These are phyloP conservation scores for Cinclus mexicanus DNA, from an alignment of 2,113 vertebrate species.

Conservation along the genomic window DNA sequence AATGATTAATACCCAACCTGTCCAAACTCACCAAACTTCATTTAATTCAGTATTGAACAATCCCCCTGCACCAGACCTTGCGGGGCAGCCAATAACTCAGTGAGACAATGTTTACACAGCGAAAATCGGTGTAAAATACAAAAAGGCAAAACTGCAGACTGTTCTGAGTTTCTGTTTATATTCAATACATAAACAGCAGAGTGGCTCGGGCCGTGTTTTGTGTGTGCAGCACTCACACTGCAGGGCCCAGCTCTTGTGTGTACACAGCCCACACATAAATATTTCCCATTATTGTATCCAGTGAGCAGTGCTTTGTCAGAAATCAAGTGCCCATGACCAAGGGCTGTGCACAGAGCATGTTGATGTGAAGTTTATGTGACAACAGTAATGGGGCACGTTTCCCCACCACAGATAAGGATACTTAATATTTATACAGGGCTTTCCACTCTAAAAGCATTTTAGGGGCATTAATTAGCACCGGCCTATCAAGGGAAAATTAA, in stretches of 20 bases:
- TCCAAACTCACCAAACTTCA: not conserved
- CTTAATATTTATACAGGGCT: conserved; percentile 35
- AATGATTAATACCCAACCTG: not conserved
- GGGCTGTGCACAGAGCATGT: not conserved
- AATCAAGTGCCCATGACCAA: not conserved
- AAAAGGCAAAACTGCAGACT: not conserved
- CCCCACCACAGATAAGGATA: conserved; percentile 29
- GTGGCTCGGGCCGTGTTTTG: not conserved
- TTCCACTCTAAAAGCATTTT: conserved; percentile 30
- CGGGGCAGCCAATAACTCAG: conserved; percentile 7
- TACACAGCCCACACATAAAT: conserved; percentile 1
- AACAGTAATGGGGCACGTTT: conserved; percentile 13
- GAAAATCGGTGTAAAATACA: not conserved
- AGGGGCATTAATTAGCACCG: conserved; percentile 7
- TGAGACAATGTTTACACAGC: not conserved
- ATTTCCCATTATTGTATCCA: conserved; percentile 7
- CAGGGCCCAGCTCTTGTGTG: not conserved
- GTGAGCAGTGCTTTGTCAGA: not conserved
- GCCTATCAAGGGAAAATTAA: conserved; percentile 8
- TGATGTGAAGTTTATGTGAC: conserved; percentile 30
- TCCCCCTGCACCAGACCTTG: not conserved
- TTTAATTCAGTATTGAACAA: not conserved
- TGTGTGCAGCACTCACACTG: not conserved
- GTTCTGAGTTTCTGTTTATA: not conserved
- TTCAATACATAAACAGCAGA: not conserved